These are phyloP conservation scores for Anticlea derivata DNA, from an alignment of 2,888 invertebrate species.

Conservation along the genomic window DNA sequence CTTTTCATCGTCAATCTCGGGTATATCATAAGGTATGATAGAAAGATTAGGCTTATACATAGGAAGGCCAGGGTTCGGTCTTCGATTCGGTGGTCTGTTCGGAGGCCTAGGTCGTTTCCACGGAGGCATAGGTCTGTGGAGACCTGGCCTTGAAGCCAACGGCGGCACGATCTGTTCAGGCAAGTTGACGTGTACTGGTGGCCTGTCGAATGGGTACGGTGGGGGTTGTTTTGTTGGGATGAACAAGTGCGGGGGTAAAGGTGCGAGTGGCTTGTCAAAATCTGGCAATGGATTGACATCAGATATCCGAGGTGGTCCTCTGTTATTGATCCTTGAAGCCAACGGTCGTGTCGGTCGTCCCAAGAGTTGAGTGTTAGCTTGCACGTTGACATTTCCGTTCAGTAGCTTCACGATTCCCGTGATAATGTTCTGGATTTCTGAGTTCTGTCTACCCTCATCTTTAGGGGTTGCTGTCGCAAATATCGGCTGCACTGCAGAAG, in stretches of 20 bases:
- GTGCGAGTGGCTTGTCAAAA: constrained; percentile 81
- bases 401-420: constrained; percentile 94
- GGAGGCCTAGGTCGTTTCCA: constrained; percentile 86
- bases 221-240: constrained; percentile 82
- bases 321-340: constrained; percentile 92
- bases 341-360: constrained; percentile 87
- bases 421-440: constrained; percentile 94
- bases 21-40: constrained; percentile 67
- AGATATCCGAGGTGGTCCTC: constrained; percentile 94
- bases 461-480: constrained; percentile 81
- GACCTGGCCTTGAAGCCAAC: constrained; percentile 80
- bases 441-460: constrained; percentile 71
- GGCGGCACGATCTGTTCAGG: constrained; percentile 90
- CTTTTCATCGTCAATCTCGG: constrained; percentile 47
- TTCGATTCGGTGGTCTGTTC: constrained; percentile 71
- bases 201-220: constrained; percentile 91
- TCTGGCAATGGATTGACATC: constrained; percentile 89
- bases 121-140: constrained; percentile 85
- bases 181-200: constrained; percentile 86
- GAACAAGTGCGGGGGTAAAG: constrained; percentile 64
- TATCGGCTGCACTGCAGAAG: constrained; percentile 80
- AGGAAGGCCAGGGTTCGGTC: constrained; percentile 82
- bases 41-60: constrained; percentile 85
- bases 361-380: constrained; percentile 87
- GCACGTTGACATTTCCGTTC: constrained; percentile 94